Evolutionary conservation across 2,113 vertebrate species (phyloP).

Genomic region (Bucco capensis): DNA sequence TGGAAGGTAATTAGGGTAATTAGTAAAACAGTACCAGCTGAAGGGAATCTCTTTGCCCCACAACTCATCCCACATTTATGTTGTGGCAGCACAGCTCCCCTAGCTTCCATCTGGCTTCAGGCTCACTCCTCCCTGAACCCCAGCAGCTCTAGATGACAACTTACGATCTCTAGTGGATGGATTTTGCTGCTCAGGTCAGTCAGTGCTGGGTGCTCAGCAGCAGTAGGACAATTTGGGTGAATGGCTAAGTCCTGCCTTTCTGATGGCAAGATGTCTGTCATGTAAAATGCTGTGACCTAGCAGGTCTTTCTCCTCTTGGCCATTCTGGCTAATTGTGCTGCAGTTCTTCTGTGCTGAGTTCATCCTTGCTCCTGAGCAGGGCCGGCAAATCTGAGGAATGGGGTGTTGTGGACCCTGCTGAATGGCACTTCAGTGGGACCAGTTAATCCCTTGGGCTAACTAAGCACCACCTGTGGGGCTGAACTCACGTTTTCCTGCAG

Average conservation of each 20-base stretch:
- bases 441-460: not conserved
- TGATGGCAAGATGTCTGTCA: not conserved
- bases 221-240: not conserved
- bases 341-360: not conserved
- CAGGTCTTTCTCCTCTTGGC: not conserved
- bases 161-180: fast-evolving
- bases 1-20: not conserved
- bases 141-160: not conserved
- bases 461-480: not conserved
- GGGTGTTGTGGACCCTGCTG: not conserved
- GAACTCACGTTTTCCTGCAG: not conserved
- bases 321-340: not conserved
- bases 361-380: not conserved
- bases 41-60: not conserved
- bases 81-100: not conserved
- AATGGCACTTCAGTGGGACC: fast-evolving
- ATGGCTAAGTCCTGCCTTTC: not conserved
- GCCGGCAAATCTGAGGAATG: not conserved
- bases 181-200: not conserved
- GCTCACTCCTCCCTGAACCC: not conserved
- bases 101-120: no score
- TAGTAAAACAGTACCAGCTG: not conserved
- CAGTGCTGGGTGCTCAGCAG: not conserved
- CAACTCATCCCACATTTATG: not conserved
- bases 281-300: not conserved